Base-by-base conservation (phyloP, 2,888 invertebrate species). In the Mellilla xanthometata region DNA sequence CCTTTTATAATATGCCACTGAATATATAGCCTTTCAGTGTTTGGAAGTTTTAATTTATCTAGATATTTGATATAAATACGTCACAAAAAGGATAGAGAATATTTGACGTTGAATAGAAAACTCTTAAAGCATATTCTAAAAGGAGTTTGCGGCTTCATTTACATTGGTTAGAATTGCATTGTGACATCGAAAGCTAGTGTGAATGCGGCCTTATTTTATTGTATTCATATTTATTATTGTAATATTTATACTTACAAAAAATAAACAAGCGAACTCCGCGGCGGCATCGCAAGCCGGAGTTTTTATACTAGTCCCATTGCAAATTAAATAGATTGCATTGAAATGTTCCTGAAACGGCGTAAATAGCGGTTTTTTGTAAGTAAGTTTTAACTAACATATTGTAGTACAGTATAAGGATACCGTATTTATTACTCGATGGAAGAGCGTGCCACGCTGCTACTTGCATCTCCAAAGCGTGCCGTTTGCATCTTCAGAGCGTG, bases 261-360 rank as follows among this genome's bases (percentile, higher is more conserved):
- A 68, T 65, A 56, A 67, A 65, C 24, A 1, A 75, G 64, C 66
- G 57, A 68, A 71, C 78, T 80, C 73, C 72, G 62, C 59, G 68
- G 58, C 64, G 70, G 60, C 73, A 75, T 72, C 73, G 76, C 74
- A 71, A 70, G 56, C 63, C 66, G 66, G 65, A 65, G 65, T 65
- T 60, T 60, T 68, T 76, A 76, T 83, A 85, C 87, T 88, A 88
- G 88, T 88, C 88, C 79, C 83, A 82, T 86, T 86, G 85, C 87
- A 87, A 86, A 81, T 81, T 76, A 75, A 78, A 85, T 81, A 81
- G 76, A 76, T 79, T 83, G 83, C 76, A 85, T 81, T 65, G 74
- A 76, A 68, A 83, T 87, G 88, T 88, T 88, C 88, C 88, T 88
- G 82, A 83, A 80, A 82, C 81, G 82, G 82, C 82, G 80, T 86